Percentiles rank a stretch among this genome's conserved stretches.
phyloP scores from a whole-genome alignment of 2,888 invertebrate species.

The Agrotis exclamationis region DNA sequence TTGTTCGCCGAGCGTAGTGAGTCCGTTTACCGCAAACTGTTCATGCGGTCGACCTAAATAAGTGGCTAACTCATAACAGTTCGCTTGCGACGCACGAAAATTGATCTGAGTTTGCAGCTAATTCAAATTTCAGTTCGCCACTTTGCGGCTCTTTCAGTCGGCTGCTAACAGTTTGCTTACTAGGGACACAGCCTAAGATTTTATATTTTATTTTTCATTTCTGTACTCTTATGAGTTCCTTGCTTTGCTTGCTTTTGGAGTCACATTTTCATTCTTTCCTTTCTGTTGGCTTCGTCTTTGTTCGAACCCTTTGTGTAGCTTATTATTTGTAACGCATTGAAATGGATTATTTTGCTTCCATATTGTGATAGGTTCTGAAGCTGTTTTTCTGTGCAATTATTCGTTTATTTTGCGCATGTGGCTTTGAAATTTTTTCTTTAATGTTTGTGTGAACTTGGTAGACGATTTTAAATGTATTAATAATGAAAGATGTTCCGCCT shows the following conservation, averaged over 20 bases:
- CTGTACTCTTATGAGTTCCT: constrained; percentile 42
- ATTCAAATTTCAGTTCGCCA: too few species aligned
- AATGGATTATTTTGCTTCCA: constrained; percentile 33
- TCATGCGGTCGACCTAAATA: too few species aligned
- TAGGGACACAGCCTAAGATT: constrained; percentile 11
- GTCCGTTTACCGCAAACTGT: too few species aligned
- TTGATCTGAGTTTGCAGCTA: too few species aligned
- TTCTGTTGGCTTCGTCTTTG: constrained; percentile 37
- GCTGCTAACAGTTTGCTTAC: too few species aligned
- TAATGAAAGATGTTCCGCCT: too few species aligned
- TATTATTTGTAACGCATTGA: constrained; percentile 45
- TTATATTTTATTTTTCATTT: constrained; percentile 47
- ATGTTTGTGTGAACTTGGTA: background rate
- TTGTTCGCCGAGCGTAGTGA: too few species aligned
- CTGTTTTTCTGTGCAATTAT: background rate
- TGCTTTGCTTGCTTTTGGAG: constrained; percentile 57
- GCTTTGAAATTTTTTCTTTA: background rate
- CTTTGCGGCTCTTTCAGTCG: too few species aligned
- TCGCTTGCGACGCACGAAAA: too few species aligned
- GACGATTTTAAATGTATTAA: too few species aligned
- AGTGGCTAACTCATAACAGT: too few species aligned
- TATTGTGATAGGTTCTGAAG: constrained; percentile 15
- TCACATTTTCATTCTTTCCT: constrained; percentile 46
- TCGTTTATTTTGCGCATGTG: background rate
- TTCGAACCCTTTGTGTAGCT: constrained; percentile 39